phyloP scores from a whole-genome alignment of 2,888 invertebrate genomes.

The Darwinula stevensoni region DNA sequence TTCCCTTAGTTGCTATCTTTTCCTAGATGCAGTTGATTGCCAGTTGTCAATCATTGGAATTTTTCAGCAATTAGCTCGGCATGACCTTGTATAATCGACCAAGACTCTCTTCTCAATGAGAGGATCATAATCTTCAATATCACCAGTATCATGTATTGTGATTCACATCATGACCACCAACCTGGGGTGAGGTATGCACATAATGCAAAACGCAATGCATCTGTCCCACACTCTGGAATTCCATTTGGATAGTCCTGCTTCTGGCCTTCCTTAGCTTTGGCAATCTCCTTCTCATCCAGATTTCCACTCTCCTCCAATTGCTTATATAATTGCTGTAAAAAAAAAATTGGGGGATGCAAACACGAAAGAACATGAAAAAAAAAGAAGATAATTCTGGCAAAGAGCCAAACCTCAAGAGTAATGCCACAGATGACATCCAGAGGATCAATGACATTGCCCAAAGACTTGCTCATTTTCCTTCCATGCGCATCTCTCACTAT shows the following conservation, averaged over 20 bases:
- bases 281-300: constrained; percentile 52
- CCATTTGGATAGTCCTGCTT: constrained; percentile 38
- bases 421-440: constrained; percentile 77
- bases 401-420: constrained; percentile 24
- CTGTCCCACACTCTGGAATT: constrained; percentile 91
- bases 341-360: not conserved
- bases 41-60: no score
- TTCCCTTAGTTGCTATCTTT: no score
- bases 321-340: constrained; percentile 30
- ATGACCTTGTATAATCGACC: no score
- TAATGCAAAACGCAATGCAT: constrained; percentile 68
- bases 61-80: no score
- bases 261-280: constrained; percentile 33
- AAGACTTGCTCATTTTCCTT: constrained; percentile 93
- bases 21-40: no score
- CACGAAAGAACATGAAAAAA: constrained; percentile 5
- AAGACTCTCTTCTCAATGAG: no score
- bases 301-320: constrained; percentile 39
- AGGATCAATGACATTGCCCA: constrained; percentile 94
- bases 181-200: constrained; percentile 61
- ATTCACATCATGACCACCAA: no score
- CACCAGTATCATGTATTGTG: no score
- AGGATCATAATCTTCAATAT: no score
- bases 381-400: constrained; percentile 4
- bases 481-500: constrained; percentile 95